Evolutionary conservation across 2,888 invertebrate genomes (phyloP), one percentile per base, ranked within the genome.

Genomic region (Drosophila conformis): DNA sequence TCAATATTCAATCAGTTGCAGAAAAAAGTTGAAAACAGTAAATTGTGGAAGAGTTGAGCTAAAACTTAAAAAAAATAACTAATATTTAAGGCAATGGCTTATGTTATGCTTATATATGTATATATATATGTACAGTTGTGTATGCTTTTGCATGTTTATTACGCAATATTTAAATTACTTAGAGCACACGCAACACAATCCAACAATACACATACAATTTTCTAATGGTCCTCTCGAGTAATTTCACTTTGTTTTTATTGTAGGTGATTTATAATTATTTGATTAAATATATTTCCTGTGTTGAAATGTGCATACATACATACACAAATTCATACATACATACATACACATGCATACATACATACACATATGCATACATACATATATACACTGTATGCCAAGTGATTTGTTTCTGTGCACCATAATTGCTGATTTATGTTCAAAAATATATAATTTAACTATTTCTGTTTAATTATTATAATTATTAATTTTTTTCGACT

Each of bases 301-400:
- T n/a, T 8, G 0, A 4, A n/a, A 40, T n/a, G 4, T 40, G 10
- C 8, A 10, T n/a, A 4, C 27, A 27, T 35, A 0, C 13, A 35
- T 6, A 18, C 7, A 36, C 1, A 18, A 2, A 18, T 18, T 0
- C 36, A 31, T 31, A 4, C n/a, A 40, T 10, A n/a, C 27, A 27
- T 35, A 0, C 13, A 35, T 0, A 5, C 5, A 5, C 5, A 5
- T 33, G 11, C 0, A 33, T 27, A 27, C 27, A 27, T 35, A 0
- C 4, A 35, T 7, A 18, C 7, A 38, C 1, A 36, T 2, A 18
- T 18, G 0, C 36, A 8, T 8, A 31, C 0, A 31, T 31, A 3
- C 18, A 7, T 8, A 38, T 7, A 18, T n/a, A 38, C 38, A 38
- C 18, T 8, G 3, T 38, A 18, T 27, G 27, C 0, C 27, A 27